Percentiles rank a stretch among this genome's conserved stretches.
These are phyloP conservation scores for Tachycineta bicolor DNA, from an alignment of 2,113 vertebrate genomes.

Conservation along the genomic window DNA sequence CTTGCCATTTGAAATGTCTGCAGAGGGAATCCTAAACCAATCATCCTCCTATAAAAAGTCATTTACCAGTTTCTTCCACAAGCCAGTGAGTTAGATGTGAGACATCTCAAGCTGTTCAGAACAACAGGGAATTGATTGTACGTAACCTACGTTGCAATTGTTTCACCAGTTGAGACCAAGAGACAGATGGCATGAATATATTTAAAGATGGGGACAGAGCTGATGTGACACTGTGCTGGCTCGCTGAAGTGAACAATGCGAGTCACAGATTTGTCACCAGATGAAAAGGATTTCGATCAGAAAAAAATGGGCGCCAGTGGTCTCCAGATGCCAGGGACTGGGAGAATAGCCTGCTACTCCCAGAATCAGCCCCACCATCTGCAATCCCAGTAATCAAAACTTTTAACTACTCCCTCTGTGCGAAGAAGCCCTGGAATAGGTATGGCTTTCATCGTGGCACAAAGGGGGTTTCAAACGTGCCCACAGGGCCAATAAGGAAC, in stretches of 20 bases:
- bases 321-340: constrained; percentile 8
- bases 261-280: constrained; percentile 31
- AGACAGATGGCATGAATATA: constrained; percentile 76
- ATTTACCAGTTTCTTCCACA: constrained; percentile 58
- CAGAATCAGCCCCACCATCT: constrained; percentile 46
- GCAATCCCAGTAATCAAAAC: constrained; percentile 52
- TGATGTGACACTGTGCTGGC: constrained; percentile 43
- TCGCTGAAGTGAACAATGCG: constrained; percentile 38
- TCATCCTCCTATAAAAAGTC: constrained; percentile 48
- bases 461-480: constrained; percentile 23
- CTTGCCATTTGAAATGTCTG: constrained; percentile 48
- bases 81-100: constrained; percentile 60
- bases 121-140: constrained; percentile 71
- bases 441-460: not conserved
- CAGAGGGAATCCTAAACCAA: constrained; percentile 42
- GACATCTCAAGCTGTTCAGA: constrained; percentile 71
- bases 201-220: constrained; percentile 63
- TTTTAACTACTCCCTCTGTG: constrained; percentile 30
- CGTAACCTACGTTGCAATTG: constrained; percentile 50
- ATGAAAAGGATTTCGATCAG: constrained; percentile 21
- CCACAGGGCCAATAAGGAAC: constrained; percentile 12
- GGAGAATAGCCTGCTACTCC: not conserved
- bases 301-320: constrained; percentile 13
- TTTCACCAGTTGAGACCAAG: constrained; percentile 64
- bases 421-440: constrained; percentile 36